These are phyloP conservation scores for Bombus breviceps DNA, from an alignment of 1,140 invertebrate species.

Conservation along the genomic window DNA sequence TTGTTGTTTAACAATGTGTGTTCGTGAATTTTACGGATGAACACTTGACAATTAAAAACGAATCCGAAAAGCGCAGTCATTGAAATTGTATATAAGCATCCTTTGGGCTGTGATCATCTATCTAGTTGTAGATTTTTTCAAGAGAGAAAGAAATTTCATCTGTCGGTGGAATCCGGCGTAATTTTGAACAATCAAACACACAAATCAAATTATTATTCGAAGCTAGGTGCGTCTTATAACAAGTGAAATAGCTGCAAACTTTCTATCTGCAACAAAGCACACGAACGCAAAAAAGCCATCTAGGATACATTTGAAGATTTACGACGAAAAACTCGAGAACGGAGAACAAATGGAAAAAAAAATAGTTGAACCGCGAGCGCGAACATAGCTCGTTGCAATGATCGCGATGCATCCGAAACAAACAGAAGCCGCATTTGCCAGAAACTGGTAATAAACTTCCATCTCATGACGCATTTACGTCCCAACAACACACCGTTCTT, in stretches of 20 bases:
- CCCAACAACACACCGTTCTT: conserved; percentile 6
- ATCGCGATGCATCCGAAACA: conserved; percentile 25
- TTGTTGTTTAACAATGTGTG: too few relatives aligned
- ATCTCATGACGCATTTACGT: conserved; percentile 49
- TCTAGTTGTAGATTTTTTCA: too few relatives aligned
- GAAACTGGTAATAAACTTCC: conserved; percentile 62
- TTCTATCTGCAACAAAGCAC: not conserved
- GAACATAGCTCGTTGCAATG: not conserved
- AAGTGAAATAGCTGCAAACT: not conserved
- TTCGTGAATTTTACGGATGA: too few relatives aligned
- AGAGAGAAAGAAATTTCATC: too few relatives aligned
- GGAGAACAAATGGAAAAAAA: not conserved
- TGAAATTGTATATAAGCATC: too few relatives aligned
- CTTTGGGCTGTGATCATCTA: too few relatives aligned
- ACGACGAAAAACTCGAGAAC: not conserved
- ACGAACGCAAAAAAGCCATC: not conserved
- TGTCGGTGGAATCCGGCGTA: too few relatives aligned
- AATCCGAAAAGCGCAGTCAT: too few relatives aligned
- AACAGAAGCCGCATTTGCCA: conserved; percentile 24
- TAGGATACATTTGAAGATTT: not conserved
- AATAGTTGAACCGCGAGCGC: not conserved
- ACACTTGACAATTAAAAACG: too few relatives aligned
- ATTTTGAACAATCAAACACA: too few relatives aligned
- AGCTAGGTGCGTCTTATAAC: too few relatives aligned
- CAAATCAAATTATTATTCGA: too few relatives aligned